Evolutionary conservation across 2,797 vertebrate genomes (phyloP).

Genomic region (Betta splendens): DNA sequence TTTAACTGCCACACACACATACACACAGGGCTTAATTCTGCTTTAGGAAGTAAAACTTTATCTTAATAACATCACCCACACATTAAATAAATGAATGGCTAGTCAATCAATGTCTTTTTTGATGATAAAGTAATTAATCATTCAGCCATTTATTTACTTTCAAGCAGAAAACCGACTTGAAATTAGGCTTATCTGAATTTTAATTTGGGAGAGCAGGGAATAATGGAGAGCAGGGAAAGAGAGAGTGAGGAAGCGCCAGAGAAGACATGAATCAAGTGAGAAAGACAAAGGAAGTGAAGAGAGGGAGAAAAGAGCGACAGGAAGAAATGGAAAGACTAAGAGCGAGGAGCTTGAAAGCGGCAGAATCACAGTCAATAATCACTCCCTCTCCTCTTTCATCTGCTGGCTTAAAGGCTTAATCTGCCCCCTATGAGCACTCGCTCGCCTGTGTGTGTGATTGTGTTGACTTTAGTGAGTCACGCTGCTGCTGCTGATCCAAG

Average conservation of each 20-base stretch:
- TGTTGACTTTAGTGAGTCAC: slow-evolving; percentile 9
- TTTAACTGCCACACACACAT: too few species aligned
- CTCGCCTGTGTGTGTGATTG: slow-evolving; percentile 5
- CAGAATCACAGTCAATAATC: slow-evolving; percentile 57
- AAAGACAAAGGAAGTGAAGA: slow-evolving; percentile 1
- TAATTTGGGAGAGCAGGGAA: slow-evolving; percentile 23
- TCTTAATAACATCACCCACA: too few species aligned
- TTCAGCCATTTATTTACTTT: too few species aligned
- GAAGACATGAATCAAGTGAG: background rate
- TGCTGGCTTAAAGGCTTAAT: slow-evolving; percentile 68
- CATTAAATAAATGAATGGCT: too few species aligned
- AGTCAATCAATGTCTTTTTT: too few species aligned
- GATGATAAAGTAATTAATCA: too few species aligned
- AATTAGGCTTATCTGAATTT: slow-evolving; percentile 35
- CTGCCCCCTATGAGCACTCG: slow-evolving; percentile 34
- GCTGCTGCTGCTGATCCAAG: slow-evolving; percentile 11
- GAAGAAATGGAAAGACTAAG: slow-evolving; percentile 6
- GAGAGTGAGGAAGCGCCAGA: background rate
- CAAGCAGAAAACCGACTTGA: too few species aligned
- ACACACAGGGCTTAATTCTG: too few species aligned
- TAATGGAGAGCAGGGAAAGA: background rate
- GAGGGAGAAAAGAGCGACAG: slow-evolving; percentile 5
- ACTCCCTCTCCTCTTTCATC: slow-evolving; percentile 58
- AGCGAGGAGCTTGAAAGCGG: slow-evolving; percentile 23
- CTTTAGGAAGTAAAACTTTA: too few species aligned